These are phyloP conservation scores for Dreissena polymorpha DNA, from an alignment of 1,140 invertebrate species.

Conservation along the genomic window DNA sequence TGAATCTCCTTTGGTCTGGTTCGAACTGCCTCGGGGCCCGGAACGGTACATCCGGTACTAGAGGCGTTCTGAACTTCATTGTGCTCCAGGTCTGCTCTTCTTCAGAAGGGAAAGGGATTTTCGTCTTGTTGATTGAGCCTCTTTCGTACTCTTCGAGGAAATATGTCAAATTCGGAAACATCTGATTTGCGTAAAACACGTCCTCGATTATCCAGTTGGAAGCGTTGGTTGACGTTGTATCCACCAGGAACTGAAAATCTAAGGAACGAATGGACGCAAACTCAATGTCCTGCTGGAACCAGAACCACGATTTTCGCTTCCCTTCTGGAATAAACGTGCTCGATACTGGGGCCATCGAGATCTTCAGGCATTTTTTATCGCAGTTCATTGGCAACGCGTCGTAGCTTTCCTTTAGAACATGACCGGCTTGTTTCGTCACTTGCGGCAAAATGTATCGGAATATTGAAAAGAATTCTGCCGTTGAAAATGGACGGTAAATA, in stretches of 20 bases:
- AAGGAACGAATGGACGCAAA: slow-evolving; percentile 66
- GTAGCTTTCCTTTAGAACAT: slow-evolving; percentile 71
- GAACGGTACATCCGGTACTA: slow-evolving; percentile 47
- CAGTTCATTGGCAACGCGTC: slow-evolving; percentile 65
- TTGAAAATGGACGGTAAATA: slow-evolving; percentile 68
- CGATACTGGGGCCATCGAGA: slow-evolving; percentile 71
- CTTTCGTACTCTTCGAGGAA: slow-evolving; percentile 58
- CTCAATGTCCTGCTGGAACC: slow-evolving; percentile 66
- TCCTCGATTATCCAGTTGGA: slow-evolving; percentile 56
- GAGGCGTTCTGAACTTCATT: slow-evolving; percentile 55
- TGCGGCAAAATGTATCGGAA: slow-evolving; percentile 59
- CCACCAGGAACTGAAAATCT: slow-evolving; percentile 69
- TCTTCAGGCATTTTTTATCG: slow-evolving; percentile 65
- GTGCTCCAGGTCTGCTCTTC: slow-evolving; percentile 55
- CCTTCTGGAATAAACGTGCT: slow-evolving; percentile 66
- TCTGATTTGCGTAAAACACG: slow-evolving; percentile 65
- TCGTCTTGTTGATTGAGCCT: slow-evolving; percentile 60
- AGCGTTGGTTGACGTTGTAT: slow-evolving; percentile 58
- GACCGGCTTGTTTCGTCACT: slow-evolving; percentile 55
- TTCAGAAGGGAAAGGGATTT: slow-evolving; percentile 53
- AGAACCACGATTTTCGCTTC: slow-evolving; percentile 65
- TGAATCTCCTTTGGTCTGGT: slow-evolving; percentile 64
- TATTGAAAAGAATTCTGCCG: slow-evolving; percentile 68
- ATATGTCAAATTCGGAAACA: slow-evolving; percentile 59
- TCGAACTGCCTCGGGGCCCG: slow-evolving; percentile 63